Conservation (phyloP, 2,888 invertebrate species). For the Nezara viridula region DNA sequence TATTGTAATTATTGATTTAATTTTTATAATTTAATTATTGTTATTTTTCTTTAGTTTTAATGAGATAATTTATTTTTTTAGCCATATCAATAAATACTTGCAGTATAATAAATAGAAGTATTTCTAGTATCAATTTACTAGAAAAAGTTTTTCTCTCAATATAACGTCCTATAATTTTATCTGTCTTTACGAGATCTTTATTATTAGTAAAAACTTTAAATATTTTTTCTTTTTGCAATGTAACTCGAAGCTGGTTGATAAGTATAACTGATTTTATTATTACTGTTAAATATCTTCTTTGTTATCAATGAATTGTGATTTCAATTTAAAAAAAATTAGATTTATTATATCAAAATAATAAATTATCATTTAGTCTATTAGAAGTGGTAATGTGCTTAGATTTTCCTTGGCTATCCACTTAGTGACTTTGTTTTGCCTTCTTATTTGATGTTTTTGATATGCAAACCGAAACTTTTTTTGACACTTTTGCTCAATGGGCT, state of each 20-base stretch:
- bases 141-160: neutral
- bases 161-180: neutral
- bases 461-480: too few species aligned
- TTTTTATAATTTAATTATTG: neutral
- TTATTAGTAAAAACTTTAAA: too few species aligned
- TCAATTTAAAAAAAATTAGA: too few species aligned
- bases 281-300: too few species aligned
- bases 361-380: neutral
- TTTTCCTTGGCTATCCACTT: neutral
- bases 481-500: neutral
- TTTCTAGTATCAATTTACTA: neutral
- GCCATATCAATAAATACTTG: too few species aligned
- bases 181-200: neutral
- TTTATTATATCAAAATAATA: too few species aligned
- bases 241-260: neutral
- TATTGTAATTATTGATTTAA: conserved; percentile 67
- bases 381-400: neutral
- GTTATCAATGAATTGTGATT: too few species aligned
- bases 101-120: too few species aligned
- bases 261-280: too few species aligned
- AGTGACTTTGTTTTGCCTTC: neutral
- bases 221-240: too few species aligned
- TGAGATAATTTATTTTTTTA: neutral
- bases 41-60: too few species aligned
- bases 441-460: too few species aligned